Conservation (phyloP, 37 sponge, comb jelly and placozoan genomes). For the Bolinopsis microptera region DNA sequence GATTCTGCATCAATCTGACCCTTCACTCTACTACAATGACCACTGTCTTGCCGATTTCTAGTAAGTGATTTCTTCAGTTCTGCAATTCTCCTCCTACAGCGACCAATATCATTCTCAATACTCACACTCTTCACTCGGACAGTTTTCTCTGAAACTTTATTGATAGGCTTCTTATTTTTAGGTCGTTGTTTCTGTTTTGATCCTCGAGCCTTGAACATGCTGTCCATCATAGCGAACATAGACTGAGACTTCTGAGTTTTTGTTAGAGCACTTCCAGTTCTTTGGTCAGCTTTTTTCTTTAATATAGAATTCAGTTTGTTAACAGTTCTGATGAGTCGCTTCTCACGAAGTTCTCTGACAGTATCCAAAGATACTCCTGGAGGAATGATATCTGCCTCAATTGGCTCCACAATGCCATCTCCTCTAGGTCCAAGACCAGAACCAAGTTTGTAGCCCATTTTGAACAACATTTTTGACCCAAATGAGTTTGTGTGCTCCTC, state of each 20-base stretch:
- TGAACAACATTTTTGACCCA: conserved; percentile 34
- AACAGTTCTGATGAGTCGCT: conserved; percentile 34
- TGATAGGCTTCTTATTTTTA: conserved; percentile 41
- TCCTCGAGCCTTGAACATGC: background rate
- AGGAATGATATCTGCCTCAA: conserved; percentile 33
- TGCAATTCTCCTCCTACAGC: background rate
- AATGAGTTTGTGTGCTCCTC: conserved; percentile 65
- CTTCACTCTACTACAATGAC: background rate
- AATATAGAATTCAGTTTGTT: conserved; percentile 21
- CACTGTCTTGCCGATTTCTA: background rate
- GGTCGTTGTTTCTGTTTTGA: background rate
- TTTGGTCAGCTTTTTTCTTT: background rate
- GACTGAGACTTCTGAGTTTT: background rate
- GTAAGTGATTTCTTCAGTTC: background rate
- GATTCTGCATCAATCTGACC: background rate
- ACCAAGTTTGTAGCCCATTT: conserved; percentile 49
- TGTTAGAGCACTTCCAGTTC: background rate
- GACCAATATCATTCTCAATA: conserved; percentile 7
- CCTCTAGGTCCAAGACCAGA: background rate
- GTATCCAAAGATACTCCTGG: conserved; percentile 21
- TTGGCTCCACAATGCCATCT: conserved; percentile 10
- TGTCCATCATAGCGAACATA: background rate
- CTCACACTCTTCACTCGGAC: conserved; percentile 46
- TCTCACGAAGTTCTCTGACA: conserved; percentile 9
- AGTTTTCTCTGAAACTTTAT: conserved; percentile 35